Conservation (phyloP, 2,113 vertebrate species). For the Rhinichthys klamathensis region DNA sequence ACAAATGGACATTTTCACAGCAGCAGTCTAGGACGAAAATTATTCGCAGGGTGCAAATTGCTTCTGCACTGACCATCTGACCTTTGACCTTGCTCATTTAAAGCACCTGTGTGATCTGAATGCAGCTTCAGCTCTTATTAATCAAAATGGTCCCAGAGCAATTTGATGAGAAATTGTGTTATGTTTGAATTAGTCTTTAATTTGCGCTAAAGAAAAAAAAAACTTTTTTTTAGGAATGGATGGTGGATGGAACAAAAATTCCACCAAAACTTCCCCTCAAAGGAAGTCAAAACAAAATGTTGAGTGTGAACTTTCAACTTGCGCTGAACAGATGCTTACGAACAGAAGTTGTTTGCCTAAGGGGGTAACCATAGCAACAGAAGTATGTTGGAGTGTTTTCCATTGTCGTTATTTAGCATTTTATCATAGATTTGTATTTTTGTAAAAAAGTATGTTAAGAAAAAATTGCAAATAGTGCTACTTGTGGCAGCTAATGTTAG, state of each 20-base stretch:
- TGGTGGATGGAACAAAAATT: not conserved
- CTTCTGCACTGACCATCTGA: constrained; percentile 49
- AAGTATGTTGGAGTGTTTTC: not conserved
- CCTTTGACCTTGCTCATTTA: constrained; percentile 51
- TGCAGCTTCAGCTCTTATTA: constrained; percentile 55
- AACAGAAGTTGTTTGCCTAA: not conserved
- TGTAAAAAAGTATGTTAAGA: too few species aligned
- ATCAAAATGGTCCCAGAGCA: constrained; percentile 26
- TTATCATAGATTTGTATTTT: not conserved
- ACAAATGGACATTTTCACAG: constrained; percentile 66
- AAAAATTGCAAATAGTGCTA: too few species aligned
- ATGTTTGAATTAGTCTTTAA: not conserved
- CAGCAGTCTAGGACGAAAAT: constrained; percentile 52
- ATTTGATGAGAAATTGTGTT: constrained; percentile 8
- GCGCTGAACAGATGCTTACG: not conserved
- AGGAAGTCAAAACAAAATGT: not conserved
- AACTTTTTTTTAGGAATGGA: not conserved
- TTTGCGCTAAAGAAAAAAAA: not conserved
- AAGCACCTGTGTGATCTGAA: constrained; percentile 56
- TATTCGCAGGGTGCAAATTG: constrained; percentile 55
- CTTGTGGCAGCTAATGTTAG: too few species aligned
- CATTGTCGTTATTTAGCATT: not conserved
- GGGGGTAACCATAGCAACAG: not conserved
- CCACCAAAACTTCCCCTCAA: not conserved
- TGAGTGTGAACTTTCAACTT: not conserved